Evolutionary conservation across 2,888 invertebrate species (phyloP).

Genomic region (Crossocerus cetratus): DNA sequence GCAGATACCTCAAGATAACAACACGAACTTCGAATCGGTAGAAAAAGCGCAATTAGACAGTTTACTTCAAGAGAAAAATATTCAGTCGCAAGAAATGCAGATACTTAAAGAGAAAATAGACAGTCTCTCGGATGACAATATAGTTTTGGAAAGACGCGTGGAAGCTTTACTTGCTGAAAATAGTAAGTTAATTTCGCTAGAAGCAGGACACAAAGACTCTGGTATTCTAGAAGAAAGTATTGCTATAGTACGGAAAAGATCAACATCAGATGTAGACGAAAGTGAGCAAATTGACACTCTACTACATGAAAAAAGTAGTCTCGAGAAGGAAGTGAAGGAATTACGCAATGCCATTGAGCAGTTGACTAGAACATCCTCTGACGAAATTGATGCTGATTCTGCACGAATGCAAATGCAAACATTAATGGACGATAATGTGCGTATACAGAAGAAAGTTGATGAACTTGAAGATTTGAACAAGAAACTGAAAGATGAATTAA

Average conservation of each 20-base stretch:
- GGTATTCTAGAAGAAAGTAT: conserved; percentile 5
- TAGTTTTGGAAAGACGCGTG: conserved; percentile 41
- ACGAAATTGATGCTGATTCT: conserved; percentile 34
- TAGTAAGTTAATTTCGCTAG: conserved; percentile 28
- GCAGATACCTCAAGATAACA: conserved; percentile 14
- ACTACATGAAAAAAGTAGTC: conserved; percentile 56
- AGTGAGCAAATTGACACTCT: conserved; percentile 35
- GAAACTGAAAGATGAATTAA: conserved; percentile 44
- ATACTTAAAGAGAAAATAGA: conserved; percentile 55
- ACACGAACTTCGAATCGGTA: conserved; percentile 4
- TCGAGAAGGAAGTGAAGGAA: conserved; percentile 63
- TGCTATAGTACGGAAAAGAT: conserved; percentile 15
- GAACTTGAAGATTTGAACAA: conserved; percentile 60
- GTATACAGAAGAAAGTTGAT: conserved; percentile 64
- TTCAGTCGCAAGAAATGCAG: conserved; percentile 59
- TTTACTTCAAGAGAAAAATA: conserved; percentile 58
- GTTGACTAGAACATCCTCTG: conserved; percentile 12
- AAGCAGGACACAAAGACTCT: conserved; percentile 52
- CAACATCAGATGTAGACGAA: conserved; percentile 23
- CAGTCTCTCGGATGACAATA: conserved; percentile 46
- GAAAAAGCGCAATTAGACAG: conserved; percentile 40
- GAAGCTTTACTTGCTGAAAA: conserved; percentile 51
- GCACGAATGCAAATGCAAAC: conserved; percentile 32
- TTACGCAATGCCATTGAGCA: conserved; percentile 38
- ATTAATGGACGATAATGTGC: conserved; percentile 55